Evolutionary conservation across 2,113 vertebrate genomes (phyloP).

Genomic region (Chloropsis hardwickii): DNA sequence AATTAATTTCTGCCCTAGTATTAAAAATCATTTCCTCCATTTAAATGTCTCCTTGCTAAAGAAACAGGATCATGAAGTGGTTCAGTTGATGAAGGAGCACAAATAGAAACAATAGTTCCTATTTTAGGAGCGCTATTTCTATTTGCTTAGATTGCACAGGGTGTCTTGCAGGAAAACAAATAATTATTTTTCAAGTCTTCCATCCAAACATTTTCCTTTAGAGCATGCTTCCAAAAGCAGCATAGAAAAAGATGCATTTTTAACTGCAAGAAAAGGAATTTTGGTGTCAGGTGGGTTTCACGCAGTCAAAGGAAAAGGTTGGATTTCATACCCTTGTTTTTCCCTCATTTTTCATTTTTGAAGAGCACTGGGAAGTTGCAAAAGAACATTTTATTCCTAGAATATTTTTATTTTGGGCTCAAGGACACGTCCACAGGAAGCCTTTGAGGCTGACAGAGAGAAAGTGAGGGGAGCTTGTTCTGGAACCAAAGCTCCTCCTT

Average conservation of each 20-base stretch:
- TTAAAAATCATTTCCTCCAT: conserved; percentile 70
- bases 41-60: conserved; percentile 64
- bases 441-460: background rate
- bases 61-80: conserved; percentile 50
- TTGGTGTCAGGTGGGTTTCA: background rate
- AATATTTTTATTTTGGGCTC: background rate
- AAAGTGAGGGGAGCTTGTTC: background rate
- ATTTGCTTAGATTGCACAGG: conserved; percentile 44
- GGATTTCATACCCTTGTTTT: background rate
- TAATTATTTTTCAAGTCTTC: conserved; percentile 47
- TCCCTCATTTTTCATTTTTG: background rate
- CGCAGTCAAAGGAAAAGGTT: background rate
- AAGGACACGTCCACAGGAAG: background rate
- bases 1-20: conserved; percentile 69
- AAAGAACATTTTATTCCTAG: background rate
- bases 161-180: conserved; percentile 57
- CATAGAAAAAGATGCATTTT: background rate
- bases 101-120: conserved; percentile 58
- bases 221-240: background rate
- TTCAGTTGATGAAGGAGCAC: conserved; percentile 54
- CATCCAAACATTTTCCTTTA: conserved; percentile 52
- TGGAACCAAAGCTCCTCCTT: accelerated
- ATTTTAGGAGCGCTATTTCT: conserved; percentile 51
- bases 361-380: background rate
- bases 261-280: background rate